Conservation (phyloP, 2,888 invertebrate species). For the Tetragnatha montana region DNA sequence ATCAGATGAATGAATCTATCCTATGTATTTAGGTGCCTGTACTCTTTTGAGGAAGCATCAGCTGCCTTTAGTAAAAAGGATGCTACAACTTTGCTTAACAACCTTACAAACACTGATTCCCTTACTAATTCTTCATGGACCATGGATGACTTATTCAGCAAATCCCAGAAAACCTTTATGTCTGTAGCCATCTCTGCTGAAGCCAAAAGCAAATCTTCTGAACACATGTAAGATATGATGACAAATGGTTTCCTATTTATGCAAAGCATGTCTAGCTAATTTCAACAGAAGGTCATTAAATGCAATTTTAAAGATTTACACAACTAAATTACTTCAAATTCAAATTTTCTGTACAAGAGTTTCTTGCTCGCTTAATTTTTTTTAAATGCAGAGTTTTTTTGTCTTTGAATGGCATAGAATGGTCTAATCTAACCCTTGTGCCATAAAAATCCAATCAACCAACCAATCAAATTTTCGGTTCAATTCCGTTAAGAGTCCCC, state of each 20-base stretch:
- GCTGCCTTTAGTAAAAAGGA: slow-evolving; percentile 35
- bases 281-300: too few relatives aligned
- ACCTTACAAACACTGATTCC: slow-evolving; percentile 40
- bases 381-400: too few relatives aligned
- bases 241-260: slow-evolving; percentile 3
- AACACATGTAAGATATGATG: slow-evolving; percentile 47
- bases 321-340: too few relatives aligned
- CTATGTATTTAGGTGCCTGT: slow-evolving; percentile 37
- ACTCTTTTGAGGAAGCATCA: slow-evolving; percentile 57
- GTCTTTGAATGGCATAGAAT: too few relatives aligned
- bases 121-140: slow-evolving; percentile 42
- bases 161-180: slow-evolving; percentile 64
- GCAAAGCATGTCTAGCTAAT: too few relatives aligned
- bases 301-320: too few relatives aligned
- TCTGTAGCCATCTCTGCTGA: slow-evolving; percentile 64
- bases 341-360: too few relatives aligned
- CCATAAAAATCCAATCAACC: too few relatives aligned
- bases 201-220: slow-evolving; percentile 43
- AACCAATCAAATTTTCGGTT: too few relatives aligned
- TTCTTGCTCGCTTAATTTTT: too few relatives aligned
- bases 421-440: too few relatives aligned
- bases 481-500: too few relatives aligned
- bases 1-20: neutral
- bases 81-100: slow-evolving; percentile 18
- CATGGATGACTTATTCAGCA: slow-evolving; percentile 53